Evolutionary conservation across 1,140 invertebrate species (phyloP).

Genomic region (Danaus melanippus): DNA sequence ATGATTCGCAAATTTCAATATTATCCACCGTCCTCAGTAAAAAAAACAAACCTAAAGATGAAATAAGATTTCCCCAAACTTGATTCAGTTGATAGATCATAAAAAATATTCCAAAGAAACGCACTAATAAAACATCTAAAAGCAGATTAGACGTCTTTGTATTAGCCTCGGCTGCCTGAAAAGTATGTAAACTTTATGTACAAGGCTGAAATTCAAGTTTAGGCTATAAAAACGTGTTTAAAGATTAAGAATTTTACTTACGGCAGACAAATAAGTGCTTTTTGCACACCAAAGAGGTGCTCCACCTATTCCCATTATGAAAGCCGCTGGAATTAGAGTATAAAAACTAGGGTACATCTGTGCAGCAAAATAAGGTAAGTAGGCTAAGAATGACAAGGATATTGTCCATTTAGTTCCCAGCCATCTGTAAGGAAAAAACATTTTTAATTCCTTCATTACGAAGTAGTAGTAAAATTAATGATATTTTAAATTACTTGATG

Average conservation of each 20-base stretch:
- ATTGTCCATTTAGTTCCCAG: too few species aligned
- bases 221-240: too few species aligned
- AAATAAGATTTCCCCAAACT: slow-evolving; percentile 94
- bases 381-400: too few species aligned
- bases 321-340: too few species aligned
- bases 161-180: slow-evolving; percentile 77
- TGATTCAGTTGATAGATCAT: slow-evolving; percentile 94
- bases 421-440: slow-evolving; percentile 14
- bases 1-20: background rate
- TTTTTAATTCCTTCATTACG: background rate
- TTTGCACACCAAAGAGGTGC: too few species aligned
- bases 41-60: slow-evolving; percentile 78
- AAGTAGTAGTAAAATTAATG: too few species aligned
- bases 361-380: too few species aligned
- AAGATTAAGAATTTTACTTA: too few species aligned
- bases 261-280: too few species aligned
- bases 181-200: slow-evolving; percentile 1
- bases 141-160: slow-evolving; percentile 76
- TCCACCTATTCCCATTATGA: too few species aligned
- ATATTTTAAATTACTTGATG: slow-evolving; percentile 74
- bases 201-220: too few species aligned
- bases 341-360: too few species aligned
- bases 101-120: slow-evolving; percentile 93
- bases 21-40: background rate
- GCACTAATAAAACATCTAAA: slow-evolving; percentile 80